A percentile compares a stretch with the other conserved stretches of the same genome.
Conservation (phyloP, 2,113 vertebrate species). For the Grallaria varia region DNA sequence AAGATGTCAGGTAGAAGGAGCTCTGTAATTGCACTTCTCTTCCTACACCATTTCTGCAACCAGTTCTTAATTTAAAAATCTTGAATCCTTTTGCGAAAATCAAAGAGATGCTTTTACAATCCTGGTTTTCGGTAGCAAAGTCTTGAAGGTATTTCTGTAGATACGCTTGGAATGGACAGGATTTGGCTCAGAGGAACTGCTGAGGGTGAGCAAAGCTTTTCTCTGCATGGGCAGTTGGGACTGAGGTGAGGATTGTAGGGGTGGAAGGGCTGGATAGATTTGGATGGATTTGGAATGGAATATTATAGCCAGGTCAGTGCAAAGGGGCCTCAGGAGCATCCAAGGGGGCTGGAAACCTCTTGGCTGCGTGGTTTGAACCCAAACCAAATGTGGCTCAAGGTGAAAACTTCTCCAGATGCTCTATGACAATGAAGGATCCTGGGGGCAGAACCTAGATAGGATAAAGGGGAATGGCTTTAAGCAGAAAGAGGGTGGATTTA, state of each 20-base stretch:
- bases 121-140: background rate
- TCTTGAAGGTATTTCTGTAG: background rate
- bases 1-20: background rate
- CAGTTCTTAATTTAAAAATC: background rate
- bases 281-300: background rate
- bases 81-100: background rate
- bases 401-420: background rate
- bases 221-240: background rate
- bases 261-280: background rate
- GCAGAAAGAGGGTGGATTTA: background rate
- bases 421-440: background rate
- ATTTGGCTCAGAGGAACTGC: background rate
- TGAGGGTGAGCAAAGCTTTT: background rate
- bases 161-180: background rate
- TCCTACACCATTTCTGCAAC: background rate
- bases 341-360: background rate
- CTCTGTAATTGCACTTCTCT: background rate
- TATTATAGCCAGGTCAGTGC: background rate
- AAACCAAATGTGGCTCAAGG: fast-evolving
- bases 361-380: background rate
- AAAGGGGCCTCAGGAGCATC: background rate
- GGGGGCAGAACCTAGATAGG: background rate
- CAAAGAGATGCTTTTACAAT: background rate
- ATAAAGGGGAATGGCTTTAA: background rate
- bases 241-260: background rate